Conservation (phyloP, 2,888 invertebrate species). For the Criorhina ranunculi region DNA sequence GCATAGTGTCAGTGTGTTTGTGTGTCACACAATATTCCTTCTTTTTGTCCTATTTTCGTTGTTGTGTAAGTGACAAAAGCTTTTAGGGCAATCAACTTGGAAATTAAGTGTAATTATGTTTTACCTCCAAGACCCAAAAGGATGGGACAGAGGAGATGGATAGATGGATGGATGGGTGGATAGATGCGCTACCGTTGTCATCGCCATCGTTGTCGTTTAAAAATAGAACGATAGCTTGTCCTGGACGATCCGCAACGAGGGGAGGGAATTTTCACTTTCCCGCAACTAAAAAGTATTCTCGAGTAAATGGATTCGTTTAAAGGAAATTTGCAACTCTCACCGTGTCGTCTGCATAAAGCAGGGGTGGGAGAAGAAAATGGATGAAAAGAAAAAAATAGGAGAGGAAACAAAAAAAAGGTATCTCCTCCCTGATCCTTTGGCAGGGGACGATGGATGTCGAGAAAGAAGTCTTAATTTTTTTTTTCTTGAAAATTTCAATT, state of each 20-base stretch:
- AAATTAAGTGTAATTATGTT: conserved; percentile 73
- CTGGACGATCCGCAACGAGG: not conserved
- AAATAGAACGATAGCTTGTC: conserved; percentile 29
- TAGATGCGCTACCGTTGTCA: conserved; percentile 32
- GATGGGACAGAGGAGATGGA: conserved; percentile 9
- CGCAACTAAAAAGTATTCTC: not conserved
- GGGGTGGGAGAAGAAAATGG: not conserved
- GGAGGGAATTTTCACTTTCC: conserved; percentile 2
- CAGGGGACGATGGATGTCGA: no score
- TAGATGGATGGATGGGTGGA: conserved; percentile 8
- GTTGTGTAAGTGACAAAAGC: conserved; percentile 67
- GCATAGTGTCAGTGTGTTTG: conserved; percentile 33
- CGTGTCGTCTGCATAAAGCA: not conserved
- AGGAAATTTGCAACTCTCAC: conserved; percentile 29
- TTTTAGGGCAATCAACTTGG: conserved; percentile 74
- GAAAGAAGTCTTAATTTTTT: not conserved
- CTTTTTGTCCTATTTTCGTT: conserved; percentile 9
- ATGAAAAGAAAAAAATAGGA: not conserved
- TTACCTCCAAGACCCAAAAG: conserved; percentile 51
- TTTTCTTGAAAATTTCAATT: conserved; percentile 39
- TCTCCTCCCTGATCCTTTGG: not conserved
- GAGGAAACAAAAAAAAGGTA: not conserved
- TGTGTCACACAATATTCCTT: conserved; percentile 39
- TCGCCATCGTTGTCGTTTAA: conserved; percentile 31
- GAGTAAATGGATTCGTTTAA: conserved; percentile 49